These are phyloP conservation scores for Psettodes erumei DNA, from an alignment of 2,113 vertebrate species.

Conservation along the genomic window DNA sequence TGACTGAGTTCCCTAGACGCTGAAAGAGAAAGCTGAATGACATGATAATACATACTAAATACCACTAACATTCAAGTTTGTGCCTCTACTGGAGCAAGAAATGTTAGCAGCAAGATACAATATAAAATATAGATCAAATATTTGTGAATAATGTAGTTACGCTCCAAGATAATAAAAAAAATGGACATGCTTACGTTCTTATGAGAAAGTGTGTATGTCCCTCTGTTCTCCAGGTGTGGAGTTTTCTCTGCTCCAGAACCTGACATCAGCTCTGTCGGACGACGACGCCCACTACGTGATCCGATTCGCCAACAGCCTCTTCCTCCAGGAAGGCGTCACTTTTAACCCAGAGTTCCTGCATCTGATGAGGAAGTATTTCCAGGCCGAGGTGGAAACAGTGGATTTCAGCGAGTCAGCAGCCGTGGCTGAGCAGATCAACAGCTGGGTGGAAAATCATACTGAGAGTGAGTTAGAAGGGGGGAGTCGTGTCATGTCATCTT, in stretches of 20 bases:
- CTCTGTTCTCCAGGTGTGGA: conserved; percentile 85
- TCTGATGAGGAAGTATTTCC: conserved; percentile 92
- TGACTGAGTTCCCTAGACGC: no score
- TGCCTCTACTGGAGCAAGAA: background rate
- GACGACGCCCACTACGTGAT: conserved; percentile 89
- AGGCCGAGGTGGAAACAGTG: conserved; percentile 89
- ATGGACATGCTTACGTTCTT: no score
- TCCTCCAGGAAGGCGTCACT: conserved; percentile 91
- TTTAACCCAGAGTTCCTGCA: conserved; percentile 92
- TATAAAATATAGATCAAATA: background rate
- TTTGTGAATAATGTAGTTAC: background rate
- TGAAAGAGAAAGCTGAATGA: background rate
- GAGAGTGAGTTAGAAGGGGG: conserved; percentile 87
- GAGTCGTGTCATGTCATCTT: background rate
- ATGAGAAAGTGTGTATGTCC: background rate
- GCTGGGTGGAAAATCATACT: conserved; percentile 96
- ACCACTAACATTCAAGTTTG: no score
- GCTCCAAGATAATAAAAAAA: no score
- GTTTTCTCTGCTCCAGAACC: conserved; percentile 90
- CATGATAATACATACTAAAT: no score
- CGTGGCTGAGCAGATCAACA: conserved; percentile 92
- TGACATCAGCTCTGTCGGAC: conserved; percentile 83
- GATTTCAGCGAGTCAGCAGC: conserved; percentile 91
- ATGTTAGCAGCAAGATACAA: background rate
- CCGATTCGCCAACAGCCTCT: conserved; percentile 92